Evolutionary conservation across 2,888 invertebrate species (phyloP).

Genomic region (Melitaea athalia): DNA sequence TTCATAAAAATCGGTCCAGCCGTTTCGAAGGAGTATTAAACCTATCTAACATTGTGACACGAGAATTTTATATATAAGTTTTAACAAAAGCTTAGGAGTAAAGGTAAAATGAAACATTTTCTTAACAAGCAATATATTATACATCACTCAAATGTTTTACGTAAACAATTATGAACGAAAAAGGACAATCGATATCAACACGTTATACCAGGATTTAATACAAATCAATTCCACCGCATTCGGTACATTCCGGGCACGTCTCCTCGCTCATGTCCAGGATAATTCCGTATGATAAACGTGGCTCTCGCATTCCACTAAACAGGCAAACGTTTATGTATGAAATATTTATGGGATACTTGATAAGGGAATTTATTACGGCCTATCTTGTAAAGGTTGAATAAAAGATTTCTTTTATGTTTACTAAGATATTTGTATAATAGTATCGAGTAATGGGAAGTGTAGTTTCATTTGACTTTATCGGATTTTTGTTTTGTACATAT

Average conservation of each 20-base stretch:
- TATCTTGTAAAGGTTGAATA: conserved; percentile 16
- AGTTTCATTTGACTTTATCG: background rate
- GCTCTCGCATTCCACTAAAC: conserved; percentile 5
- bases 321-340: conserved; percentile 10
- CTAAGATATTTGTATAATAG: background rate
- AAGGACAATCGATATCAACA: background rate
- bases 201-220: background rate
- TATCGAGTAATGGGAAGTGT: background rate
- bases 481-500: background rate
- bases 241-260: conserved; percentile 4
- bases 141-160: background rate
- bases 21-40: no score
- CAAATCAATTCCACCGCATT: background rate
- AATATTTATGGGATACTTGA: conserved; percentile 21
- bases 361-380: conserved; percentile 16
- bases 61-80: no score
- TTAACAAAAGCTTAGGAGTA: no score
- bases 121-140: background rate
- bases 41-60: no score
- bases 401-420: conserved; percentile 11
- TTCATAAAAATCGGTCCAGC: no score
- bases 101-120: no score
- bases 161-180: background rate
- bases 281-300: conserved; percentile 3
- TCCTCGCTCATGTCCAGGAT: conserved; percentile 5